Evolutionary conservation across 1,140 invertebrate species (phyloP).

Genomic region (Neodiprion lecontei): DNA sequence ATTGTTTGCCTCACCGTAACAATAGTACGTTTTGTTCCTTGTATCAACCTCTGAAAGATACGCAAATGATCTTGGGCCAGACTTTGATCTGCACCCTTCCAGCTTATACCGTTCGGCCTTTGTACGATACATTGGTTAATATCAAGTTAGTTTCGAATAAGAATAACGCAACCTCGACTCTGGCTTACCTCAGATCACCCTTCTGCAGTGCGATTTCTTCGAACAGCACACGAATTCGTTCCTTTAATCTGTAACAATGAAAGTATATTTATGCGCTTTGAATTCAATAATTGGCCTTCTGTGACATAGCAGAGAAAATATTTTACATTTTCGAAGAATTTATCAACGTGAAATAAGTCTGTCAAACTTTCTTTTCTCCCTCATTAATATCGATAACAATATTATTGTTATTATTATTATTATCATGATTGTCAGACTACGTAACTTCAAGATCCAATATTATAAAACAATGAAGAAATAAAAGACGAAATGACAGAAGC

Average conservation of each 20-base stretch:
- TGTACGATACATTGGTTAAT: not conserved
- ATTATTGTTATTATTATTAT: no score
- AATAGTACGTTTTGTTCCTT: not conserved
- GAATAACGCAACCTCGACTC: slow-evolving; percentile 13
- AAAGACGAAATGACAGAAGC: slow-evolving; percentile 23
- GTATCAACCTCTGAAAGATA: not conserved
- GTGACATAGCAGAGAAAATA: no score
- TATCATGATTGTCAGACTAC: no score
- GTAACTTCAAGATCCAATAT: no score
- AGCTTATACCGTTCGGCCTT: not conserved
- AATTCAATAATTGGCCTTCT: no score
- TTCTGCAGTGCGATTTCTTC: slow-evolving; percentile 71
- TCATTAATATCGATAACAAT: no score
- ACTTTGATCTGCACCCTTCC: not conserved
- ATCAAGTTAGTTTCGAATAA: not conserved
- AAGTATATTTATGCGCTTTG: no score
- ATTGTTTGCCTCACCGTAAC: not conserved
- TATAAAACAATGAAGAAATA: no score
- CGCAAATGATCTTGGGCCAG: not conserved
- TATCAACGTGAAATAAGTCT: no score
- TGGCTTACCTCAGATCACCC: slow-evolving; percentile 70
- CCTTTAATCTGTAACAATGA: slow-evolving; percentile 65
- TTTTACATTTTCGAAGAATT: no score
- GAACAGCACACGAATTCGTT: slow-evolving; percentile 69
- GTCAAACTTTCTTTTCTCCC: no score